Percentiles rank a stretch among this genome's conserved stretches.
Evolutionary conservation across 1,140 invertebrate genomes (phyloP).

Genomic region (Bursaphelenchus mucronatus): DNA sequence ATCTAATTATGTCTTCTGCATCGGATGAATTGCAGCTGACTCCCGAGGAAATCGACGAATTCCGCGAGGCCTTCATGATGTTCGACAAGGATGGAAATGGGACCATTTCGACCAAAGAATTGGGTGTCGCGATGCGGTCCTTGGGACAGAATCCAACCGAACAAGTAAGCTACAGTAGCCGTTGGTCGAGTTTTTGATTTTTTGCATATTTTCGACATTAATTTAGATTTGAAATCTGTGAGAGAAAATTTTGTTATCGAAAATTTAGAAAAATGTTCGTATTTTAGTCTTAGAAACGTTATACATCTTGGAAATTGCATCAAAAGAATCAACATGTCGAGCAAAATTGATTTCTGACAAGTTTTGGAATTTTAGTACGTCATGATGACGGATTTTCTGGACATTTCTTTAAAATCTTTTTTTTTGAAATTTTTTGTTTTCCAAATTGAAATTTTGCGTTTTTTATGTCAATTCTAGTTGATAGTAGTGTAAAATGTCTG

Average conservation of each 20-base stretch:
- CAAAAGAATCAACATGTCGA: no score
- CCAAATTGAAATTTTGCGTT: constrained; percentile 18
- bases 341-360: no score
- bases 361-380: no score
- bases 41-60: constrained; percentile 68
- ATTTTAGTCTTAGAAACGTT: no score
- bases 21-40: constrained; percentile 37
- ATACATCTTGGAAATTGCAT: no score
- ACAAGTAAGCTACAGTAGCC: constrained; percentile 66
- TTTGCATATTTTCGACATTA: no score
- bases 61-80: constrained; percentile 97
- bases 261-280: constrained; percentile 17
- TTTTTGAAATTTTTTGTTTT: constrained; percentile 77
- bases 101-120: constrained; percentile 95
- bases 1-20: not conserved
- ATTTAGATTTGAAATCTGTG: no score
- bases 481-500: constrained; percentile 75
- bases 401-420: constrained; percentile 65
- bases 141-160: constrained; percentile 99
- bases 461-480: not conserved
- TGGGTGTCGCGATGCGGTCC: constrained; percentile 97
- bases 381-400: no score
- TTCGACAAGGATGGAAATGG: constrained; percentile 99
- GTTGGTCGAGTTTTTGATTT: no score
- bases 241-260: not conserved